Evolutionary conservation across 2,888 invertebrate genomes (phyloP).

Genomic region (Pasiphila rectangulata): DNA sequence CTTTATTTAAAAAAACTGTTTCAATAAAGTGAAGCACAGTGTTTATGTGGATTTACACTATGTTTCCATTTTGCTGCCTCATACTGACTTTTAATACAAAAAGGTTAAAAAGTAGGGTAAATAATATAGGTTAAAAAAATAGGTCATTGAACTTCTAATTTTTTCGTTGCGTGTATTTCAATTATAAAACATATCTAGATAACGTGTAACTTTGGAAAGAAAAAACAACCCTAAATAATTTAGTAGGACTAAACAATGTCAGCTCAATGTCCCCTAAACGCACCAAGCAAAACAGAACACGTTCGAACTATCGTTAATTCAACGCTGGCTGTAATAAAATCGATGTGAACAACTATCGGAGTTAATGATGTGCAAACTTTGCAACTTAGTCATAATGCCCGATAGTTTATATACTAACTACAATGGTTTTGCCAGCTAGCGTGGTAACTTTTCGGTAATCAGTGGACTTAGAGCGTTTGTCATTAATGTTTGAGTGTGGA

Average conservation of each 20-base stretch:
- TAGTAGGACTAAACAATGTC: background rate
- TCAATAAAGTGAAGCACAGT: too few relatives aligned
- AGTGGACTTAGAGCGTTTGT: conserved; percentile 10
- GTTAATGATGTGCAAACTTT: conserved; percentile 54
- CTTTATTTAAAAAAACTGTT: too few relatives aligned
- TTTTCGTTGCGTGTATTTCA: too few relatives aligned
- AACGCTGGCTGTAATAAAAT: conserved; percentile 20
- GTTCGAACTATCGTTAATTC: conserved; percentile 20
- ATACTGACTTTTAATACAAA: too few relatives aligned
- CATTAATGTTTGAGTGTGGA: conserved; percentile 14
- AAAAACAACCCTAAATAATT: too few relatives aligned
- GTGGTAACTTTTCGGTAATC: conserved; percentile 8
- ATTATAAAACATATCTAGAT: too few relatives aligned
- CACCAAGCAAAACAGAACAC: conserved; percentile 7
- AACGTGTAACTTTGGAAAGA: too few relatives aligned
- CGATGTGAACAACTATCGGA: conserved; percentile 27
- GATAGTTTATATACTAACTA: conserved; percentile 26
- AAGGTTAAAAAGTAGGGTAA: too few relatives aligned
- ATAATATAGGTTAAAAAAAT: too few relatives aligned
- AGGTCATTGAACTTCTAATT: too few relatives aligned
- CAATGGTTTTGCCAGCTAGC: conserved; percentile 8
- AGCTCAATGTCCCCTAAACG: background rate
- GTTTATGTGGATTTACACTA: too few relatives aligned
- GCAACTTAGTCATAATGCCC: conserved; percentile 48
- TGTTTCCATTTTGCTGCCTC: too few relatives aligned